Evolutionary conservation across 2,113 vertebrate species (phyloP).

Genomic region (Gnathonemus longibarbis): DNA sequence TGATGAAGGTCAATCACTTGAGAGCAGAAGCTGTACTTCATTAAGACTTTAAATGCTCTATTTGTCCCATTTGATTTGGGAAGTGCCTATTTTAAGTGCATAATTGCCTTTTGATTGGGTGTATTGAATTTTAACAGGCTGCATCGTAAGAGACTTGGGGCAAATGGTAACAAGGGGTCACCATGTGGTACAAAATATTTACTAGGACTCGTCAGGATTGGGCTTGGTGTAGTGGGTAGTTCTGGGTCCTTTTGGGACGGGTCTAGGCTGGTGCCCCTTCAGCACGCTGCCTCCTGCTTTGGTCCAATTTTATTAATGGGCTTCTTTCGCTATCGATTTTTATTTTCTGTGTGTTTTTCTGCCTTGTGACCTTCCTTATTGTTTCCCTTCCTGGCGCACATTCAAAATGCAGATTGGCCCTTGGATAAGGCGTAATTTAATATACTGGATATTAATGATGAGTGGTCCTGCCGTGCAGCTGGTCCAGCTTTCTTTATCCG

Average conservation of each 20-base stretch:
- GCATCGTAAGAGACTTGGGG: not conserved
- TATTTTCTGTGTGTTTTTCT: slow-evolving; percentile 10
- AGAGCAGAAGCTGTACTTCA: slow-evolving; percentile 22
- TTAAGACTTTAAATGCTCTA: slow-evolving; percentile 14
- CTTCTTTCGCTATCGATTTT: not conserved
- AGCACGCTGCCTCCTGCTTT: not conserved
- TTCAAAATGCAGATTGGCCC: slow-evolving; percentile 6
- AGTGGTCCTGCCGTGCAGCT: not conserved
- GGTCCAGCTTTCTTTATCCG: slow-evolving; percentile 3
- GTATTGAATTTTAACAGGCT: not conserved
- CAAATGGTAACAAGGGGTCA: no score
- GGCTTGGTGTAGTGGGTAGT: not conserved
- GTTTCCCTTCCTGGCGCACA: not conserved
- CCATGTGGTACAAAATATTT: not conserved
- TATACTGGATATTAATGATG: slow-evolving; percentile 12
- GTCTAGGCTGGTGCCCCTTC: no score
- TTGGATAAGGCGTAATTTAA: not conserved
- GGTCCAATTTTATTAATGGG: slow-evolving; percentile 5
- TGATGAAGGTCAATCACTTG: slow-evolving; percentile 27
- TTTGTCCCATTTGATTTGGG: not conserved
- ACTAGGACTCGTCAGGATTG: not conserved
- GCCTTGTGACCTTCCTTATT: slow-evolving; percentile 2
- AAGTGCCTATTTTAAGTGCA: not conserved
- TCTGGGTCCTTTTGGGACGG: not conserved
- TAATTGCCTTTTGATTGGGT: not conserved